A percentile compares a stretch with the other conserved stretches of the same genome.
phyloP scores from a whole-genome alignment of 2,113 vertebrate genomes.

The Montifringilla adamsi region DNA sequence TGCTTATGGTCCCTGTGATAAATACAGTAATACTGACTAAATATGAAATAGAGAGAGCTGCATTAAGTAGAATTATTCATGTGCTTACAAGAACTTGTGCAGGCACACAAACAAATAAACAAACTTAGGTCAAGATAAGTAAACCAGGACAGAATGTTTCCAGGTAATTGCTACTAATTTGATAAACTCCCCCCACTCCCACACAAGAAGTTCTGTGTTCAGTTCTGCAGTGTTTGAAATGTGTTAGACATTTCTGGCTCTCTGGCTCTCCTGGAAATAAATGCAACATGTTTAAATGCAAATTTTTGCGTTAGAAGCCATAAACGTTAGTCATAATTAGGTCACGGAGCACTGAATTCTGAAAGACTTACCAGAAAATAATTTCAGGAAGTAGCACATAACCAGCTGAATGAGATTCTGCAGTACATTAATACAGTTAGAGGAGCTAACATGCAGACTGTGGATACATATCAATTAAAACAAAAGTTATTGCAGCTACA shows the following conservation, averaged over 20 bases:
- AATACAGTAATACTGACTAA: conserved; percentile 32
- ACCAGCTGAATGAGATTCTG: background rate
- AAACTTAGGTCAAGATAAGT: background rate
- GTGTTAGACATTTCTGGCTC: background rate
- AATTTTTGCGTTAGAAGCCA: background rate
- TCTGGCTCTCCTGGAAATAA: background rate
- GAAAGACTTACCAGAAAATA: background rate
- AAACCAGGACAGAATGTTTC: background rate
- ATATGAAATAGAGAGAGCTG: background rate
- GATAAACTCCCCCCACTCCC: background rate
- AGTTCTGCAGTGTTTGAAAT: background rate
- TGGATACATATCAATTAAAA: background rate
- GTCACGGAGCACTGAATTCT: background rate
- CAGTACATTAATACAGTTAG: background rate
- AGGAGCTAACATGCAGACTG: background rate
- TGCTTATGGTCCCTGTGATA: conserved; percentile 7
- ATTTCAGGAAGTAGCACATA: background rate
- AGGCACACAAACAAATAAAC: background rate
- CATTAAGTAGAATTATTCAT: background rate
- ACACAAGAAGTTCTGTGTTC: background rate
- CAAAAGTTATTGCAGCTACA: background rate
- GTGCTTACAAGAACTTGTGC: background rate
- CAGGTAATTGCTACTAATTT: background rate
- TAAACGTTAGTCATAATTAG: background rate
- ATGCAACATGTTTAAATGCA: background rate